A percentile compares a stretch with the other conserved stretches of the same genome.
Evolutionary conservation across 2,888 invertebrate species (phyloP).

Genomic region (Sarcophaga rosellei): DNA sequence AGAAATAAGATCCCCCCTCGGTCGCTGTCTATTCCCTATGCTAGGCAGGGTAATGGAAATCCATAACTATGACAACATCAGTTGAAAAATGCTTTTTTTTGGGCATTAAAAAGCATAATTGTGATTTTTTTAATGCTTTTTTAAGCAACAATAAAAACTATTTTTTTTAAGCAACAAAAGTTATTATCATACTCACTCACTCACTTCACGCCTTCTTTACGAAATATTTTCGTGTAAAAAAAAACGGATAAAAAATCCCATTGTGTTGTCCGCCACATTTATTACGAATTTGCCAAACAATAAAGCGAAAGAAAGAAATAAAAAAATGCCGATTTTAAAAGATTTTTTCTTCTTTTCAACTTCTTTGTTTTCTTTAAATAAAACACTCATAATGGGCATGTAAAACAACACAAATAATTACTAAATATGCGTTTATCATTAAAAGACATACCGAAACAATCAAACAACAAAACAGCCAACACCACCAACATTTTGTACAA

Average conservation of each 20-base stretch:
- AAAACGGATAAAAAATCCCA: neutral
- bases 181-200: slow-evolving; percentile 43
- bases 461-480: neutral
- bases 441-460: slow-evolving; percentile 24
- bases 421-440: slow-evolving; percentile 63
- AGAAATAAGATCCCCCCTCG: neutral
- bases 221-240: slow-evolving; percentile 1
- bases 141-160: too few relatives aligned
- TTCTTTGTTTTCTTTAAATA: slow-evolving; percentile 32
- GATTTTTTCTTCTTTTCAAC: slow-evolving; percentile 2
- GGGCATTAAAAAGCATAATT: too few relatives aligned
- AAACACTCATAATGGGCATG: slow-evolving; percentile 55
- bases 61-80: neutral
- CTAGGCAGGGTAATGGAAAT: neutral
- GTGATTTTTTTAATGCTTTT: too few relatives aligned
- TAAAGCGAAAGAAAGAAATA: slow-evolving; percentile 7
- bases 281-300: slow-evolving; percentile 37
- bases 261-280: neutral
- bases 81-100: neutral
- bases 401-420: slow-evolving; percentile 65
- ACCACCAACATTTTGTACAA: neutral
- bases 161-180: neutral
- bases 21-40: too few relatives aligned
- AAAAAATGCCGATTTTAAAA: slow-evolving; percentile 53
- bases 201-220: slow-evolving; percentile 62